Evolutionary conservation across 2,797 vertebrate genomes (phyloP), one percentile per base, ranked within the genome.

Genomic region (Phrynocephalus forsythii): DNA sequence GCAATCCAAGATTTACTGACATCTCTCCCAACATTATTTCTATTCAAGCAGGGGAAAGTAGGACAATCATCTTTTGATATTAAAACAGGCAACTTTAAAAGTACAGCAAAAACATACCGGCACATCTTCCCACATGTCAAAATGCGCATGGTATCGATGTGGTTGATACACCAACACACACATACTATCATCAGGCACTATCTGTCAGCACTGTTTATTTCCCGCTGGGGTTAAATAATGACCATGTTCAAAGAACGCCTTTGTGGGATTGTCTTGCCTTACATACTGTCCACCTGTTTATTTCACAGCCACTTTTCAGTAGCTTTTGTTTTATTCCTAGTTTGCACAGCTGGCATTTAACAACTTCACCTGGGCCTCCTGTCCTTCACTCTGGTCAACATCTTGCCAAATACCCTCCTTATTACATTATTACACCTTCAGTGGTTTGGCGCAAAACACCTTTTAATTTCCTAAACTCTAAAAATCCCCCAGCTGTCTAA

Each of bases 191-290:
- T 18, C 81, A 79, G 11, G 28, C 11, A 52, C 79, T 88, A 33
- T 48, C 93, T 95, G 90, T 94, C 95, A 96, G 91, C 90, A 90
- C 86, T 95, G 93, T 95, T 97, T 95, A 96, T 96, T 96, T 96
- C 94, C 94, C 94, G 91, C 90, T 92, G 91, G 84, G 94, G 84
- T 95, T 95, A 96, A 96, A 96, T 96, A 96, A 96, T 95, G 95
- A 95, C 90, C 90, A 83, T 90, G 93, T 93, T 94, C 86, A 92
- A 95, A 92, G 92, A 96, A 94, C 87, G 92, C 93, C 95, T 96
- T 93, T 91, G 90, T 92, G 94, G 85, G 95, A 91, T 86, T 94
- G 82, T 95, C 95, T 94, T 95, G 89, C 95, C 94, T 95, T 94
- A 96, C 88, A 94, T 60, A 90, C 76, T 91, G 82, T 92, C 96